phyloP scores from a whole-genome alignment of 2,113 vertebrate species.

The Asarcornis scutulata region DNA sequence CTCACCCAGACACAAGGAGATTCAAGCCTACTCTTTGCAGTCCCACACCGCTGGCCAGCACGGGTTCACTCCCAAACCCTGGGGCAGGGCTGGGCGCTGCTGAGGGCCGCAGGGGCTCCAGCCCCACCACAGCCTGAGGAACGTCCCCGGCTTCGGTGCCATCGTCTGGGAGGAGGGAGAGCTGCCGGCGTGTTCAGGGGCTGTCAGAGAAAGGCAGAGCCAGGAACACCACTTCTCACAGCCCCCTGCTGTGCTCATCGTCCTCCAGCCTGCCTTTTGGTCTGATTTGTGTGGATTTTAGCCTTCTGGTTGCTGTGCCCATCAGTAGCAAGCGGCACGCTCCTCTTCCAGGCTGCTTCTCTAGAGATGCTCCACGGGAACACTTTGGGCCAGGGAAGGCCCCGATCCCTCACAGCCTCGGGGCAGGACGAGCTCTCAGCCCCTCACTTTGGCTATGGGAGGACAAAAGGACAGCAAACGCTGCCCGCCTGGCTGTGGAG shows the following conservation, averaged over 20 bases:
- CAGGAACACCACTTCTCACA: background rate
- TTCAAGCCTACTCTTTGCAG: background rate
- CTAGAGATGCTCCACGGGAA: background rate
- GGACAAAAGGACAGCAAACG: background rate
- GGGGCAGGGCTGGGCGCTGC: background rate
- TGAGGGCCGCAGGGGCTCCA: accelerated
- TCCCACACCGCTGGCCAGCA: background rate
- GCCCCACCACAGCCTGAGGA: no score
- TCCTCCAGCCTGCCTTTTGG: background rate
- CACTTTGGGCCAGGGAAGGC: background rate
- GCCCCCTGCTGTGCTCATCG: background rate
- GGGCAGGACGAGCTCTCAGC: accelerated
- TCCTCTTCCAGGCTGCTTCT: background rate
- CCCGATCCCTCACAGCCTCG: accelerated
- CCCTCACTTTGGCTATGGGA: background rate
- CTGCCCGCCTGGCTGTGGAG: background rate
- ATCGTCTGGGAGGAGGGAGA: background rate
- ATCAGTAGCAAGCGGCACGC: accelerated
- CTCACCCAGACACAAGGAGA: background rate
- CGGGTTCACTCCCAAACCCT: background rate
- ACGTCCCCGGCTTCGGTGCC: accelerated
- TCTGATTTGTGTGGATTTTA: accelerated
- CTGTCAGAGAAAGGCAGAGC: background rate
- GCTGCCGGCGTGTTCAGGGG: background rate
- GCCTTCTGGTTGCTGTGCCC: background rate